Evolutionary conservation across 1,140 invertebrate species (phyloP), one percentile per base, ranked within the genome.

Genomic region (Cyrtorhinus lividipennis): DNA sequence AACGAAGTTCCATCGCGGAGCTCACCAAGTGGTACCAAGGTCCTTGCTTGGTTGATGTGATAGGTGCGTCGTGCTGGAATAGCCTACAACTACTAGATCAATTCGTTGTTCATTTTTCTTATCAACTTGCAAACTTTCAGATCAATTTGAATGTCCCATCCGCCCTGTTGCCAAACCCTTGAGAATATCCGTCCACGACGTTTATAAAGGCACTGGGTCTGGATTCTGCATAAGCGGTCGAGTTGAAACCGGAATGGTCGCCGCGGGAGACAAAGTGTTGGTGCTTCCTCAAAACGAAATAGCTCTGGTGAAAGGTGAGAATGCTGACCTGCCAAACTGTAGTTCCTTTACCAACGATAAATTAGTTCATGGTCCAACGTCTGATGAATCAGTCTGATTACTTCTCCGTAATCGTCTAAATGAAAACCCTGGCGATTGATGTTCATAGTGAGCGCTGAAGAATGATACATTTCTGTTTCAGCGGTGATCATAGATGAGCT

Each of bases 171-270:
- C 86, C 22, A 92, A 92, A 72, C 90, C 94, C 10, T 84, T 98
- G 56, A 80, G 95, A n/a, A 81, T 95, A 73, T 88, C 90, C 23
- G 81, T 99, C 0, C 90, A 87, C 71, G 96, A 99, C 78, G 85
- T 98, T 64, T 96, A 90, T 71, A 99, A 98, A 79, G 88, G 91
- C 5, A 85, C 86, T 12, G 87, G 88, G 0, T 86, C 87, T 1
- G 87, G 88, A 1, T 88, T 93, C 70, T 92, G 88, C 76, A 82
- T 97, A 2, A 84, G 84, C 2, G 95, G 94, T 3, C 81, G 88
- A 53, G 81, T 99, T 60, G 94, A 98, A 77, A 90, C 92, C 53
- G 96, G 96, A 5, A 81, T 85, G 69, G 72, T 98, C 0, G 84
- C 87, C 67, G 73, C 82, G 44, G 88, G 89, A 38, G 95, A 98